Conservation (phyloP, 1,140 invertebrate species). For the Sitobion miscanthi region DNA sequence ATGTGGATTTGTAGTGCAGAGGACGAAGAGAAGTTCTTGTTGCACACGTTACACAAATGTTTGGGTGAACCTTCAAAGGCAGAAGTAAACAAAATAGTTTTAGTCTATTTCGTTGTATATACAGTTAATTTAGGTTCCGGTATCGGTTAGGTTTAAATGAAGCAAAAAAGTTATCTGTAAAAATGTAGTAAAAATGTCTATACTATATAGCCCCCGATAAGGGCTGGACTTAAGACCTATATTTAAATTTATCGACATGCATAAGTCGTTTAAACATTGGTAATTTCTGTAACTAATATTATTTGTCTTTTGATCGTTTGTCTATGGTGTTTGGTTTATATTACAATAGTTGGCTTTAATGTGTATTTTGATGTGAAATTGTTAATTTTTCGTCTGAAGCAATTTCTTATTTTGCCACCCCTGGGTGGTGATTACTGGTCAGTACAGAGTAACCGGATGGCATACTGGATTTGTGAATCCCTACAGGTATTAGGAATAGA, state of each 20-base stretch:
- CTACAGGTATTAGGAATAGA: neutral
- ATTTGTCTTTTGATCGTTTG: neutral
- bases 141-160: neutral
- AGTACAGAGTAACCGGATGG: neutral
- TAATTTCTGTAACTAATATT: neutral
- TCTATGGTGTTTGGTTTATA: neutral
- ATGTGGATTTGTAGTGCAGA: constrained; percentile 97
- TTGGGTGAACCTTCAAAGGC: constrained; percentile 69
- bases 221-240: neutral
- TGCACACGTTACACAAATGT: constrained; percentile 95
- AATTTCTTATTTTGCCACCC: too few species aligned
- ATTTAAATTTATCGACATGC: too few species aligned
- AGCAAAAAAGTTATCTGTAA: neutral
- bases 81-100: neutral
- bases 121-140: neutral
- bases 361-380: too few species aligned
- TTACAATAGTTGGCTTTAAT: neutral
- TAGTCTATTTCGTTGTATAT: neutral
- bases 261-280: neutral
- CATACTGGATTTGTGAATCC: neutral
- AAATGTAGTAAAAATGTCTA: neutral
- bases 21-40: constrained; percentile 96
- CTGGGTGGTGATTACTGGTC: neutral
- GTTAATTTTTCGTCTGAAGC: too few species aligned
- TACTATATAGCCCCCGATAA: too few species aligned